Base-by-base conservation (phyloP, 2,797 vertebrate genomes). In the Sarcoramphus papa region DNA sequence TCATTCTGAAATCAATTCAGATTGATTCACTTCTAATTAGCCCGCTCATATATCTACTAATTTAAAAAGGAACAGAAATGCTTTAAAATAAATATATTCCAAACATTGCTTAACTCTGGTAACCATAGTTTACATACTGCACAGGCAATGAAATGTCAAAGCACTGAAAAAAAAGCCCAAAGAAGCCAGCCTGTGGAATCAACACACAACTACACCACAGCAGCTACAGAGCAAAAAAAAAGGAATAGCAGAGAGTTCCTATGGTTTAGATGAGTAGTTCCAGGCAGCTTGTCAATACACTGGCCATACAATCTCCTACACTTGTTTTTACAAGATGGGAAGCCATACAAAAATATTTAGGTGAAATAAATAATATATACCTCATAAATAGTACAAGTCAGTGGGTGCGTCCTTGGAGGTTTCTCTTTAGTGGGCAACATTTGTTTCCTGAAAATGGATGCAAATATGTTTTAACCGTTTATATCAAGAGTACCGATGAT, bases 361-460 rank as follows among this genome's bases (percentile, higher is more conserved):
- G 95, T 93, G 85, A 96, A 85, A 93, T 91, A 93, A 92, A 95
- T 92, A 92, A 77, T 80, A 63, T 23, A 85, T 85, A 53, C 51
- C 33, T 53, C 87, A 92, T 75, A 94, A 90, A 88, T 31, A 56
- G 50, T 59, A 74, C 18, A 76, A 88, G 43, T 41, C 51, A 60
- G 50, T 35, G 57, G 60, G 75, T 4, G 5, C 7, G 2, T 72
- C 72, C 57, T 85, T 17, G 12, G 60, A 85, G 87, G 78, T 45
- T 72, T 47, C 59, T 79, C 37, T 89, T 80, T n/a, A 82, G 63
- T 40, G n/a, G 83, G 78, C 74, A 72, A n/a, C 3, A 47, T 68
- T 35, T 72, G 31, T 31, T 56, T 68, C 69, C 47, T 57, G 59
- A 76, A 76, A 91, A 91, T 1, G 2, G 48, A 68, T 82, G 40